These are phyloP conservation scores for Nowickia ferox DNA, from an alignment of 2,888 invertebrate species.

Conservation along the genomic window DNA sequence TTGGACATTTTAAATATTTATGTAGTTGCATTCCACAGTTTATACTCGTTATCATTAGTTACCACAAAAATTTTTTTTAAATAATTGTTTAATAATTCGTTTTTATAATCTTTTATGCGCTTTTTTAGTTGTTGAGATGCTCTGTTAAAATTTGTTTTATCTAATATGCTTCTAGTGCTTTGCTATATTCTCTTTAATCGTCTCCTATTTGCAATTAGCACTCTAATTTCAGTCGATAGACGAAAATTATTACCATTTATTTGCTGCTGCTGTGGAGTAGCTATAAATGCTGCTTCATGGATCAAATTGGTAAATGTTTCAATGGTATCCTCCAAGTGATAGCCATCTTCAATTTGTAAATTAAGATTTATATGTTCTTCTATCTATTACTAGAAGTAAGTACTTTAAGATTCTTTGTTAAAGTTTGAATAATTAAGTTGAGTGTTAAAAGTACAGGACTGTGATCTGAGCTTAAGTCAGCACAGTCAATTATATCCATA, in stretches of 20 bases:
- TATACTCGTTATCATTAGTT: conserved; percentile 23
- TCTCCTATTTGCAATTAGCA: conserved; percentile 14
- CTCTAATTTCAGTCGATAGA: conserved; percentile 10
- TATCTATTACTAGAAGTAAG: too few species aligned
- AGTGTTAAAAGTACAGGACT: too few species aligned
- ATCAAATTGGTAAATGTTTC: conserved; percentile 23
- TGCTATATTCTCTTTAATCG: conserved; percentile 8
- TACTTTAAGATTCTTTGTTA: too few species aligned
- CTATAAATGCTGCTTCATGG: conserved; percentile 9
- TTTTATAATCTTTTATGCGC: too few species aligned
- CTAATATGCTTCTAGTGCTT: conserved; percentile 1
- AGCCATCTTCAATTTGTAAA: conserved; percentile 3
- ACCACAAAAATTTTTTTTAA: conserved; percentile 18
- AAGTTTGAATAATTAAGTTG: too few species aligned
- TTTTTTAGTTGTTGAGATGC: conserved; percentile 8
- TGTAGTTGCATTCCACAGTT: conserved; percentile 17
- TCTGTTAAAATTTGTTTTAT: conserved; percentile 15
- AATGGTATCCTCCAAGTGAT: conserved; percentile 1
- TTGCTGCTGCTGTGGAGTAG: neutral
- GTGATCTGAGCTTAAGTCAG: conserved; percentile 17
- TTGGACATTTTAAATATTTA: too few species aligned
- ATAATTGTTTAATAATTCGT: too few species aligned
- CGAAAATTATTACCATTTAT: neutral
- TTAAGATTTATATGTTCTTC: conserved; percentile 1
- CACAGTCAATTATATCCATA: conserved; percentile 21